These are phyloP conservation scores for Tinea pellionella DNA, from an alignment of 2,888 invertebrate genomes.

Conservation along the genomic window DNA sequence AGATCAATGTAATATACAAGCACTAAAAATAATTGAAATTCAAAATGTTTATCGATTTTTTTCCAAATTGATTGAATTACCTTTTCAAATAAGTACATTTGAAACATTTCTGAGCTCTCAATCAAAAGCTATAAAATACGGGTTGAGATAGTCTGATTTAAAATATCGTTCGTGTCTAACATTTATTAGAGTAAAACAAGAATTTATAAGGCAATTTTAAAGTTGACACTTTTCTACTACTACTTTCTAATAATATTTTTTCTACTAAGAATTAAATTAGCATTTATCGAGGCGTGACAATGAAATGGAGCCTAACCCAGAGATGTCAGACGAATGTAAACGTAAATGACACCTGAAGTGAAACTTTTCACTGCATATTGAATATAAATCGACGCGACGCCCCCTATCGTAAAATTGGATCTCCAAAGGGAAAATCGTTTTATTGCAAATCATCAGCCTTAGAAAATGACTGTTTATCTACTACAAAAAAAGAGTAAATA, in stretches of 20 bases:
- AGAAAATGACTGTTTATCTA: too few relatives aligned
- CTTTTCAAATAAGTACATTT: neutral
- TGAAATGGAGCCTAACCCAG: neutral
- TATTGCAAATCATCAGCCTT: too few relatives aligned
- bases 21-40: too few relatives aligned
- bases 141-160: neutral
- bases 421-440: too few relatives aligned
- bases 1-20: too few relatives aligned
- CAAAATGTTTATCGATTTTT: too few relatives aligned
- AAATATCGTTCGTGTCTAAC: neutral
- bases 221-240: neutral
- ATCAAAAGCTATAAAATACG: neutral
- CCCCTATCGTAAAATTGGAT: too few relatives aligned
- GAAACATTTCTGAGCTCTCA: neutral
- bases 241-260: too few relatives aligned
- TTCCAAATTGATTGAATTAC: neutral
- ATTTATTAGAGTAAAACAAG: neutral
- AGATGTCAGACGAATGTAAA: neutral
- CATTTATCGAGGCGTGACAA: conserved; percentile 2
- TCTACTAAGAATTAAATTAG: neutral
- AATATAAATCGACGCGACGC: too few relatives aligned
- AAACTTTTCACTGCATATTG: neutral
- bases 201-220: neutral
- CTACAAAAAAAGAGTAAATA: too few relatives aligned
- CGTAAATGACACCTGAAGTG: neutral